Base-by-base conservation (phyloP, 2,113 vertebrate genomes). In the Prunella himalayana region DNA sequence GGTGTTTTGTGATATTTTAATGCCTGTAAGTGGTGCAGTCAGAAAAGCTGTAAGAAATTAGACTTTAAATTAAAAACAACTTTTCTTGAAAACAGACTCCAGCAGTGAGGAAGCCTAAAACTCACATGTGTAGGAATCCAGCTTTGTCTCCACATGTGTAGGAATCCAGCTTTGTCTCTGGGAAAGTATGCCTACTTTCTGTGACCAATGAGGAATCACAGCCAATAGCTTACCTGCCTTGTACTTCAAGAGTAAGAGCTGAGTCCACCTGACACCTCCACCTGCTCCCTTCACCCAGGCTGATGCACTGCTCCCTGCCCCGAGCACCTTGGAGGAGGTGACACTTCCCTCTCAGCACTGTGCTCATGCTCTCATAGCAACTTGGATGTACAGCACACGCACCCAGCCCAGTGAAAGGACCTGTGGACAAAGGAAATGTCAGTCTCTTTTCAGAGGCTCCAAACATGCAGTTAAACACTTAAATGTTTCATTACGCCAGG, bases 41-140 rank as follows among this genome's bases (percentile, higher is more conserved):
- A 90, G 75, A 73, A 88, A 97, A 86, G 37, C 79, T 94, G 82
- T 66, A 88, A 83, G 76, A 95, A 94, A 94, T 93, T 78, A 92
- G 24, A 41, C 25, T 66, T 77, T 69, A 14, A 78, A 88, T 86
- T 31, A 80, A 77, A 90, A 97, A 37, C 16, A 41, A 39, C 19
- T 72, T 90, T 51, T 88, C 77, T 86, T 66, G 31, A 78, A 64
- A 94, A 60, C 12, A 79, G 21, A 66, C 27, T 85, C 54, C 84
- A 94, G 45, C 82, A 86, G 30, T 24, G 79, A 90, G 54, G 82
- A 83, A 77, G 75, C 47, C 82, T 70, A 69, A 65, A 64, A 71
- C 63, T 88, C 54, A 61, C 47, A 63, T 69, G n/a, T n/a, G n/a
- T n/a, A n/a, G n/a, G n/a, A n/a, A n/a, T n/a, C n/a, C n/a, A n/a